Conservation (phyloP, 1,140 invertebrate species). For the Drosophila sproati region DNA sequence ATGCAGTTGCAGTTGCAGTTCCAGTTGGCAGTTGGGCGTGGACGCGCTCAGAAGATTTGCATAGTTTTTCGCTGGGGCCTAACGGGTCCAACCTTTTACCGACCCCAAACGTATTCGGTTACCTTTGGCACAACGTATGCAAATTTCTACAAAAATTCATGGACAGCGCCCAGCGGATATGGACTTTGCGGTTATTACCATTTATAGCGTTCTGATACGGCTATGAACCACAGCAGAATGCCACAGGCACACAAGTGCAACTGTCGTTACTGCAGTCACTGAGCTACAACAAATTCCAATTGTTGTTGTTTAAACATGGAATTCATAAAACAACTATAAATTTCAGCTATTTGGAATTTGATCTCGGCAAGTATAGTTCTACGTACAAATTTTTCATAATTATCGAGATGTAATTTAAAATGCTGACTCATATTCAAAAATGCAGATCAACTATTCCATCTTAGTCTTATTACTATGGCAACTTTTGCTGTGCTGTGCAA, state of each 20-base stretch:
- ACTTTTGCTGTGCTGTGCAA: no score
- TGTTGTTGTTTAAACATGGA: background rate
- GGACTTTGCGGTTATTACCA: slow-evolving; percentile 46
- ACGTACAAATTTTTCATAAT: no score
- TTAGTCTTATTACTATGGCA: no score
- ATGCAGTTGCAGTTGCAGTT: slow-evolving; percentile 14
- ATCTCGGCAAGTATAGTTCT: no score
- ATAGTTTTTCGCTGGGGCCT: slow-evolving; percentile 21
- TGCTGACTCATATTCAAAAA: no score
- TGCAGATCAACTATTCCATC: no score
- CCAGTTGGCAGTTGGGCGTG: slow-evolving; percentile 31
- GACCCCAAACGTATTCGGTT: slow-evolving; percentile 44
- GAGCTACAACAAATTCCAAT: background rate
- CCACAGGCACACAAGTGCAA: slow-evolving; percentile 17
- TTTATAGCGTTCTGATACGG: slow-evolving; percentile 37
- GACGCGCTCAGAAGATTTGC: slow-evolving; percentile 29
- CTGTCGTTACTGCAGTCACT: slow-evolving; percentile 1
- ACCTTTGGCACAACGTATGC: slow-evolving; percentile 24
- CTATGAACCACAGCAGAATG: slow-evolving; percentile 8
- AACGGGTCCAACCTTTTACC: slow-evolving; percentile 46
- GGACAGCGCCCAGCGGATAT: slow-evolving; percentile 34
- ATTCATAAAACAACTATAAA: background rate
- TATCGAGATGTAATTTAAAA: no score
- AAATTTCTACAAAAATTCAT: slow-evolving; percentile 35
- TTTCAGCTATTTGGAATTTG: no score